Conservation (phyloP, 1,140 invertebrate genomes). For the Euschistus heros region DNA sequence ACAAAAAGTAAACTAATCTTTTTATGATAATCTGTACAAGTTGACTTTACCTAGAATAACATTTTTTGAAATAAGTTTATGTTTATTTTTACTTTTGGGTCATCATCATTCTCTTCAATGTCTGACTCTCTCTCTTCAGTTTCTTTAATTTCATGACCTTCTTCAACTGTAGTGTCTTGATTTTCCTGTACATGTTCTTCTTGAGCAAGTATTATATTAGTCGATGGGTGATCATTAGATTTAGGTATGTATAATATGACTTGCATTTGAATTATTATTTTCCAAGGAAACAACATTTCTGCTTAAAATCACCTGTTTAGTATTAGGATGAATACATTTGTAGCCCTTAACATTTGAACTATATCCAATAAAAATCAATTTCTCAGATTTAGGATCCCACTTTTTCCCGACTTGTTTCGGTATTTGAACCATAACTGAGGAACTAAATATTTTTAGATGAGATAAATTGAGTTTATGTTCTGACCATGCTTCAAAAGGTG, state of each 20-base stretch:
- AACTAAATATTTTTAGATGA: constrained; percentile 29
- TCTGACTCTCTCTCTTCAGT: constrained; percentile 18
- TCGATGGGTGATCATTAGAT: too few species aligned
- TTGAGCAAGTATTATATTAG: too few species aligned
- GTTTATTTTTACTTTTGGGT: constrained; percentile 36
- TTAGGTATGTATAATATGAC: too few species aligned
- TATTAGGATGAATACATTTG: constrained; percentile 10
- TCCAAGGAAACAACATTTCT: constrained; percentile 17
- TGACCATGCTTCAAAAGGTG: constrained; percentile 35
- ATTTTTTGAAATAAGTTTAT: constrained; percentile 59
- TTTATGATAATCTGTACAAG: constrained; percentile 69
- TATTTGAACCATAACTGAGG: constrained; percentile 26
- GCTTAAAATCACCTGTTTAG: background rate
- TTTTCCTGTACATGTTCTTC: too few species aligned
- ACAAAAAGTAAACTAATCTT: constrained; percentile 66
- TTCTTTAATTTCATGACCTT: too few species aligned
- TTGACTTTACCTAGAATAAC: constrained; percentile 64
- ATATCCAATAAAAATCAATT: constrained; percentile 31
- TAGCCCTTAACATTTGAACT: constrained; percentile 8
- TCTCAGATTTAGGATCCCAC: constrained; percentile 29
- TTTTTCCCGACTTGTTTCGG: constrained; percentile 29
- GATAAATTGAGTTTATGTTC: constrained; percentile 30
- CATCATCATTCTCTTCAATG: constrained; percentile 3
- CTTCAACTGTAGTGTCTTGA: too few species aligned
- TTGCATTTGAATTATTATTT: background rate